A percentile compares a stretch with the other conserved stretches of the same genome.
These are phyloP conservation scores for Luperina nickerlii DNA, from an alignment of 2,888 invertebrate genomes.

Conservation along the genomic window DNA sequence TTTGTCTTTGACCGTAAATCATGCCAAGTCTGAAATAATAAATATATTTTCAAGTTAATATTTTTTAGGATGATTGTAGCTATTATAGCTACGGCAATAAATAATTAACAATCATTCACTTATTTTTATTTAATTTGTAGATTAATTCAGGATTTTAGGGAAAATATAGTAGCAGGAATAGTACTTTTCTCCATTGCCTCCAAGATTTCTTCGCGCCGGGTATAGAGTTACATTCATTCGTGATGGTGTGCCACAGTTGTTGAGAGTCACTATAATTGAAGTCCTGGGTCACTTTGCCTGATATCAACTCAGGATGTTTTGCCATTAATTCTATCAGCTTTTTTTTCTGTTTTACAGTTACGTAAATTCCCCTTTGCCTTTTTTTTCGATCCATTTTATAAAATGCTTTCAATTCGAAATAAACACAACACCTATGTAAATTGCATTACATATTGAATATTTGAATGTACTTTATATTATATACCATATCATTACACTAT, in stretches of 20 bases:
- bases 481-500: neutral
- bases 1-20: constrained; percentile 83
- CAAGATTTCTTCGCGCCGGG: constrained; percentile 86
- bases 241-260: constrained; percentile 81
- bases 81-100: neutral
- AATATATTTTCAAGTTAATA: neutral
- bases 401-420: constrained; percentile 14
- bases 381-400: constrained; percentile 77
- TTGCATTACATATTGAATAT: neutral
- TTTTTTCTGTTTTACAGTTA: constrained; percentile 82
- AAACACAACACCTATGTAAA: neutral
- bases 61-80: neutral
- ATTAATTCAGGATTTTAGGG: neutral
- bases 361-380: constrained; percentile 78
- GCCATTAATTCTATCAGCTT: constrained; percentile 82
- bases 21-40: constrained; percentile 85
- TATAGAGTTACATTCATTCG: constrained; percentile 83
- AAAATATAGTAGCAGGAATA: constrained; percentile 1
- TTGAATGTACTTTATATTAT: neutral
- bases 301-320: constrained; percentile 82
- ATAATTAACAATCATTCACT: neutral
- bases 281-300: constrained; percentile 79
- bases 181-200: constrained; percentile 87
- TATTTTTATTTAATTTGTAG: neutral
- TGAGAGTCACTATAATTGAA: constrained; percentile 82